Percentiles rank a stretch among this genome's conserved stretches.
These are phyloP conservation scores for Paracanthobrama guichenoti DNA, from an alignment of 2,113 vertebrate genomes.

Conservation along the genomic window DNA sequence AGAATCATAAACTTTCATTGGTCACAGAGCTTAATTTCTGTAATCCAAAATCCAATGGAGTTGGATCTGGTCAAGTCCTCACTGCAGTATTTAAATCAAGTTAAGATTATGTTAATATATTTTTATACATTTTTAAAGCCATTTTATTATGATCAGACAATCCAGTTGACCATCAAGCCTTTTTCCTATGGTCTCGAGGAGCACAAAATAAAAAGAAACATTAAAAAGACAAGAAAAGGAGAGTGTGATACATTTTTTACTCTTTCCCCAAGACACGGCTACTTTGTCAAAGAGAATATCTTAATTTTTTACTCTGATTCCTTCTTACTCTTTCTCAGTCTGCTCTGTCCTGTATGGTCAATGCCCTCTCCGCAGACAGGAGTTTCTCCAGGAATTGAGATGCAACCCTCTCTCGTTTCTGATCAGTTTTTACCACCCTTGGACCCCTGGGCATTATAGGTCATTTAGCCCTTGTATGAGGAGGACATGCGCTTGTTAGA, in stretches of 20 bases:
- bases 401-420: background rate
- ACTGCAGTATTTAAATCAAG: background rate
- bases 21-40: background rate
- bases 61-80: no score
- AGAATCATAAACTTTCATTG: background rate
- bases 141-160: background rate
- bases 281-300: constrained; percentile 32
- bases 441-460: background rate
- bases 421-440: background rate
- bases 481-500: constrained; percentile 9
- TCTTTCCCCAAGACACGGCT: background rate
- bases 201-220: background rate
- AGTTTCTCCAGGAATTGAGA: background rate
- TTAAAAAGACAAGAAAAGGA: background rate
- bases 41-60: background rate
- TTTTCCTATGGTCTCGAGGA: background rate
- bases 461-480: constrained; percentile 14
- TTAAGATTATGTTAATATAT: background rate
- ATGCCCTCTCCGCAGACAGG: background rate
- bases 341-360: background rate
- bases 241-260: background rate
- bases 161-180: background rate
- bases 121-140: background rate
- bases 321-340: background rate
- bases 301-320: constrained; percentile 10